A percentile compares a stretch with the other conserved stretches of the same genome.
Conservation (phyloP, 2,113 vertebrate genomes). For the Phycodurus eques region DNA sequence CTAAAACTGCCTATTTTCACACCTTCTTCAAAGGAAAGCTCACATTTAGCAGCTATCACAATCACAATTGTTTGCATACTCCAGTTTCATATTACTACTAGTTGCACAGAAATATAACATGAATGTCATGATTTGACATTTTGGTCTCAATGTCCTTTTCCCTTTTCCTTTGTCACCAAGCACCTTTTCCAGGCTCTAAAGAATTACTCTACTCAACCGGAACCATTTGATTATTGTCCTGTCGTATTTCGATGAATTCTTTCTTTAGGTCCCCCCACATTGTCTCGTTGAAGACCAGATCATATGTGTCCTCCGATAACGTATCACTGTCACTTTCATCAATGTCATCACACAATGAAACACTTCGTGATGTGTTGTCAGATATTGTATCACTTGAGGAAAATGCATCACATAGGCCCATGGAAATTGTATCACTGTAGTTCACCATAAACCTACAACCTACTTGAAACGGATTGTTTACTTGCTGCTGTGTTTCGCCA, state of each 20-base stretch:
- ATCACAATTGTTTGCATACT: neutral
- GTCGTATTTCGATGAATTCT: neutral
- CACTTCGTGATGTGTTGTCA: neutral
- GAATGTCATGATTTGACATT: neutral
- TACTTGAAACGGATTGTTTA: neutral
- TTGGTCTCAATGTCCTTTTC: neutral
- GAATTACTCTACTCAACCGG: constrained; percentile 1
- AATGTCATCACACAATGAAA: neutral
- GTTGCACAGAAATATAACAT: neutral
- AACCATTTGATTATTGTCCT: constrained; percentile 2
- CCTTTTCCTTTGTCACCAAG: neutral
- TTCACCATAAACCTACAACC: neutral
- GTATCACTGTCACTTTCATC: neutral
- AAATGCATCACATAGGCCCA: neutral
- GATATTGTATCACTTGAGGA: neutral
- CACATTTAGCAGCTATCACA: neutral
- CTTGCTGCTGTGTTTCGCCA: no score
- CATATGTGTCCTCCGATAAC: neutral
- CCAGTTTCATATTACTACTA: no score
- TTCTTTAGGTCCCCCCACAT: neutral
- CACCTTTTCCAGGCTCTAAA: neutral
- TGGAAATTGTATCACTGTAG: neutral
- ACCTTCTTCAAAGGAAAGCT: neutral
- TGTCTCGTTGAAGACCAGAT: neutral
- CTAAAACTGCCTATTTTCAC: neutral